Evolutionary conservation across 1,140 invertebrate species (phyloP).

Genomic region (Neotoxoptera formosana): DNA sequence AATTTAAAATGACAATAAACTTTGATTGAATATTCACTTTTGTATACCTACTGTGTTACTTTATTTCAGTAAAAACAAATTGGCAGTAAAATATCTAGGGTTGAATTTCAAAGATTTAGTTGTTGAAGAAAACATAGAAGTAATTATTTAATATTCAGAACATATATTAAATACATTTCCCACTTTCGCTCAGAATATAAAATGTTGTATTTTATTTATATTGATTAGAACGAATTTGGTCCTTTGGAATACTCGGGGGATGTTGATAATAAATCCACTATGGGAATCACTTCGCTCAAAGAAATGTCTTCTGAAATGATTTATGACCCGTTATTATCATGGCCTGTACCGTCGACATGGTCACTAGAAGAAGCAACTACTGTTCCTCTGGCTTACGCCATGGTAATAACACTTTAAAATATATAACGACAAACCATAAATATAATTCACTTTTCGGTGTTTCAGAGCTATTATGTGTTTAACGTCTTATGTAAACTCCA

Average conservation of each 20-base stretch:
- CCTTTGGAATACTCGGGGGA: slow-evolving; percentile 6
- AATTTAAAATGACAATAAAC: not conserved
- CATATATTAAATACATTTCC: too few relatives aligned
- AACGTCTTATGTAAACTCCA: not conserved
- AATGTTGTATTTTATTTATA: not conserved
- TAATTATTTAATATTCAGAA: not conserved
- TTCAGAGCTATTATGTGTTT: slow-evolving; percentile 40
- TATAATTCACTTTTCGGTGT: not conserved
- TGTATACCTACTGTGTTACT: not conserved
- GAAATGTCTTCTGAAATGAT: not conserved
- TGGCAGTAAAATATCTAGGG: not conserved
- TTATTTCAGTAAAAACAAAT: not conserved
- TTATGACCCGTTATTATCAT: slow-evolving; percentile 60
- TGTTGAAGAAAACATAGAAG: not conserved
- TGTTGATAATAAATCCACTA: not conserved
- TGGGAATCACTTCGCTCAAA: not conserved
- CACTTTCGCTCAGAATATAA: too few relatives aligned
- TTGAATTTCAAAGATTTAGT: slow-evolving; percentile 24
- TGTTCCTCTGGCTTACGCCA: slow-evolving; percentile 65
- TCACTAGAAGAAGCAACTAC: slow-evolving; percentile 69
- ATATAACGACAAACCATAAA: not conserved
- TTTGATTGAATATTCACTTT: not conserved
- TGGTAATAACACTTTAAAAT: slow-evolving; percentile 50
- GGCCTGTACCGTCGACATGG: slow-evolving; percentile 69
- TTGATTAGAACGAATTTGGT: slow-evolving; percentile 21